Base-by-base conservation (phyloP, 1,140 invertebrate species). In the Drosophila jambulina region DNA sequence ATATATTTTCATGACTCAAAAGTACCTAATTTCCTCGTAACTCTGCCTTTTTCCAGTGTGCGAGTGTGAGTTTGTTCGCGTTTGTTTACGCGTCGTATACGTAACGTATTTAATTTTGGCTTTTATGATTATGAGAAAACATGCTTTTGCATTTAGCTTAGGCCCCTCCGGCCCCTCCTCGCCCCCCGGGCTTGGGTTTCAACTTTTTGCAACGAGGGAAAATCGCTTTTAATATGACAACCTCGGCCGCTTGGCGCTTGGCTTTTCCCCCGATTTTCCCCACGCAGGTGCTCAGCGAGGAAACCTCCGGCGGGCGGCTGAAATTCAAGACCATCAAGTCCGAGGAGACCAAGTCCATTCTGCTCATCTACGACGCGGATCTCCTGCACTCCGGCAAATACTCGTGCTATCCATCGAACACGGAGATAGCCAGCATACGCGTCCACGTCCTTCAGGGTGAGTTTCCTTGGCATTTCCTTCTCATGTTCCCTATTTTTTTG, bases 391-490 rank as follows among this genome's bases (percentile, higher is more conserved):
- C 94, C 1, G 94, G 94, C 48, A 93, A 93, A 79, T 94, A 94
- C 85, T 93, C 93, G 8, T 94, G 93, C 75, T 91, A 93, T 75
- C 94, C 94, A 74, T 92, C 93, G 51, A 94, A 94, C 68, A 94
- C 94, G 25, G 93, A 94, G 59, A 93, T 94, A 56, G 93, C 94
- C 71, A 94, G 93, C 74, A 93, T 95, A 74, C 93, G 93, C 58
- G 94, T 95, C 32, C 94, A 95, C 56, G 94, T 93, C 3, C 81
- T 93, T 34, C 92, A 93, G 75, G 93, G 93, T 93, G 62, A 92
- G 91, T 92, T 23, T 58, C 23, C 51, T 17, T 36, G 15, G 9
- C 9, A 6, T 13, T 36, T 21, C 25, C 46, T 6, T 21, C 17
- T n/a, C n/a, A 25, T 3, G 23, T 54, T 54, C 53, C 1, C 38